A percentile compares a stretch with the other conserved stretches of the same genome.
phyloP scores from a whole-genome alignment of 2,113 vertebrate species.

The Tricholaema leucomelas region DNA sequence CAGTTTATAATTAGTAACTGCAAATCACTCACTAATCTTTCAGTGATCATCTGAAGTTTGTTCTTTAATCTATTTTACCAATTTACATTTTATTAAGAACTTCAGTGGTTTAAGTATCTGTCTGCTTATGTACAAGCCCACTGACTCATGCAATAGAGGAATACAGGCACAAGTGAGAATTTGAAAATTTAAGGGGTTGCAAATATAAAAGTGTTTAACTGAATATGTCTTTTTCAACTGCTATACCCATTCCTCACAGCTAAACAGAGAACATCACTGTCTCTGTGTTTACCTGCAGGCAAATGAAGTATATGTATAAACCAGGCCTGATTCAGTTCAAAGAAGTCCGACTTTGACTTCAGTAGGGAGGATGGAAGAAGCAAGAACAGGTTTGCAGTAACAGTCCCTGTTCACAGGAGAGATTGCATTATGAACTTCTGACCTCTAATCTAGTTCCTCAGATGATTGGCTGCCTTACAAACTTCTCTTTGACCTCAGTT shows the following conservation, averaged over 20 bases:
- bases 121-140: background rate
- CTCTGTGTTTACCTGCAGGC: background rate
- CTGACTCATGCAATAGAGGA: background rate
- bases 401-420: background rate
- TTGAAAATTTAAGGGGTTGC: background rate
- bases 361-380: background rate
- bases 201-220: background rate
- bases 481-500: background rate
- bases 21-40: background rate
- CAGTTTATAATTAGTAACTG: conserved; percentile 19
- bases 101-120: background rate
- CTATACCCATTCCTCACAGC: background rate
- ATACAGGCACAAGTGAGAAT: background rate
- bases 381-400: background rate
- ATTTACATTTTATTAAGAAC: background rate
- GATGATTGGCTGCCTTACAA: background rate
- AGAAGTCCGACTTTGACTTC: background rate
- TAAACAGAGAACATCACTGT: background rate
- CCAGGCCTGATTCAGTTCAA: background rate
- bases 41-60: background rate
- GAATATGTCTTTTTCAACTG: background rate
- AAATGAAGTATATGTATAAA: background rate
- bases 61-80: conserved; percentile 1
- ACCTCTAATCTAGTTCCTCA: background rate
- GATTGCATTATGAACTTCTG: background rate